Percentiles rank a stretch among this genome's conserved stretches.
These are phyloP conservation scores for Pelochelys cantorii DNA, from an alignment of 2,797 vertebrate species.

Conservation along the genomic window DNA sequence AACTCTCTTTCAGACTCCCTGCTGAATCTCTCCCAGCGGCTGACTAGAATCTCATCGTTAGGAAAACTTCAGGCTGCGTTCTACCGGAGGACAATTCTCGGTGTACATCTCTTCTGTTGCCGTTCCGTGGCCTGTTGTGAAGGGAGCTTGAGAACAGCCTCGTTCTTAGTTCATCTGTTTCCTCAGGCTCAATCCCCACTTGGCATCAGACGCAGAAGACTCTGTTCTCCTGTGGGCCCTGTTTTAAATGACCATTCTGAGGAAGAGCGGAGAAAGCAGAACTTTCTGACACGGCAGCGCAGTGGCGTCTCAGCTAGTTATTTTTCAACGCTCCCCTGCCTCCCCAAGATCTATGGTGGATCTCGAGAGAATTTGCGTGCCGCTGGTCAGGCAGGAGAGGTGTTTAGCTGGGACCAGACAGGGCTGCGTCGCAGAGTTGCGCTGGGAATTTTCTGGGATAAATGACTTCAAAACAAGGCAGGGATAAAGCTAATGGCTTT, in stretches of 20 bases:
- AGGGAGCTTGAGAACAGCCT: not conserved
- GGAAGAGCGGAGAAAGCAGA: not conserved
- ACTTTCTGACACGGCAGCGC: rapidly evolving
- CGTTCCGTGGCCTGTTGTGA: not conserved
- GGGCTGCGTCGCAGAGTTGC: not conserved
- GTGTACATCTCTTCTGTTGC: not conserved
- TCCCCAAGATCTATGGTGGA: rapidly evolving
- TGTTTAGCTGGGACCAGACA: not conserved
- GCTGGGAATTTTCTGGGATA: not conserved
- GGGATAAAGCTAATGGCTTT: not conserved
- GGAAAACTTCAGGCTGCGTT: not conserved
- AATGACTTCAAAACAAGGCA: not conserved
- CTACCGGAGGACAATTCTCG: rapidly evolving
- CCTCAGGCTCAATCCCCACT: slow-evolving; percentile 17
- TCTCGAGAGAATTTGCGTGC: not conserved
- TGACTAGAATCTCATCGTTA: not conserved
- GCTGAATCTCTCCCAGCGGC: not conserved
- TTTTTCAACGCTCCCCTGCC: not conserved
- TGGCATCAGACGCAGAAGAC: not conserved
- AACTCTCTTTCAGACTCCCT: not conserved
- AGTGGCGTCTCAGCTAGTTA: not conserved
- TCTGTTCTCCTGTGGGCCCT: not conserved
- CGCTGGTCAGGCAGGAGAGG: not conserved
- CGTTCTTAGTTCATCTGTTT: not conserved
- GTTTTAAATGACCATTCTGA: not conserved